Base-by-base conservation (phyloP, 2,888 invertebrate species). In the Galerucella nymphaeae region DNA sequence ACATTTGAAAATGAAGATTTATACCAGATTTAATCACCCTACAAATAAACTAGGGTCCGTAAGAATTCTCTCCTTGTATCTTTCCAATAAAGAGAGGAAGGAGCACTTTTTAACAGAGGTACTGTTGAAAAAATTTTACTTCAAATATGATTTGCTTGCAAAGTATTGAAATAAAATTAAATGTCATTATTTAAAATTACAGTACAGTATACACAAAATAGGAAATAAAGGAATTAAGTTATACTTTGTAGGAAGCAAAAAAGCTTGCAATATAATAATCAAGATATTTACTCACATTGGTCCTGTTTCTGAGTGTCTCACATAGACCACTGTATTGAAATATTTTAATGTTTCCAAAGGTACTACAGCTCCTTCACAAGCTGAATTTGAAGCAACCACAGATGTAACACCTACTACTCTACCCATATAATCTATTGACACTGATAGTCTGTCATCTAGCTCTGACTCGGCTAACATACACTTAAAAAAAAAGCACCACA, bases 271-370 rank as follows among this genome's bases (percentile, higher is more conserved):
- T 6, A 48, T 13, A 13, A 53, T 53, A 30, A 66, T 70, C 65
- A 66, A 76, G 68, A 69, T 67, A 30, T 69, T 70, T 57, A 87
- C 89, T 87, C 88, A 91, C 91, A 92, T 89, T 67, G 96, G 96
- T 10, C 95, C 97, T 78, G 91, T 89, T 82, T 96, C 94, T 61
- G 95, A 92, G 82, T 94, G 93, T 78, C 93, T 91, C 0, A 97
- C 90, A 80, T 92, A 90, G 42, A 97, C 92, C 79, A 91, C 92
- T 0, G 96, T 95, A 76, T 92, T 93, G 85, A 96, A 92, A 58
- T 88, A 87, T 70, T 88, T 88, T 9, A 89, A 82, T 41, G 88
- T 88, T 67, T 84, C 85, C 5, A 86, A 74, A 1, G 85, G 77
- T 2, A 84, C 84, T 68, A 85, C 83, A 50, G 87, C 86, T 30